Percentiles rank a stretch among this genome's conserved stretches.
phyloP scores from a whole-genome alignment of 2,797 vertebrate species.

The Bradypodion ventrale region DNA sequence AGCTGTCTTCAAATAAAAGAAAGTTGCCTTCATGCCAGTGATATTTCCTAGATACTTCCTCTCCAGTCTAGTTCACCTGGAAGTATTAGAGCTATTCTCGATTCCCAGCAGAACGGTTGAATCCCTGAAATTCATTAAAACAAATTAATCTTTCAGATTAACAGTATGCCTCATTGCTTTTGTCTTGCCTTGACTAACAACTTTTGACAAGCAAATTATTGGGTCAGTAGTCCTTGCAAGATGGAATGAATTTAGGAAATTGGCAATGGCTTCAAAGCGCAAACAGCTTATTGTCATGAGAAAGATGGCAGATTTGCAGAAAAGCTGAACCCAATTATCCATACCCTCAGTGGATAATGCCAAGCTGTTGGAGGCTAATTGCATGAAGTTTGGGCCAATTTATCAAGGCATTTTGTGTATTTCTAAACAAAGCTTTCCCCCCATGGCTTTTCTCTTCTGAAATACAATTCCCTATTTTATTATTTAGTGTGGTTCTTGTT shows the following conservation, averaged over 20 bases:
- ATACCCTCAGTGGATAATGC: conserved; percentile 67
- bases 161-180: conserved; percentile 58
- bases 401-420: conserved; percentile 63
- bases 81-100: conserved; percentile 27
- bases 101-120: conserved; percentile 18
- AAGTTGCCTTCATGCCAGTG: neutral
- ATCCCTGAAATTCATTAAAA: conserved; percentile 57
- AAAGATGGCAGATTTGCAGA: conserved; percentile 63
- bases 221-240: conserved; percentile 64
- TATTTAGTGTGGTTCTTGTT: conserved; percentile 62
- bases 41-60: neutral
- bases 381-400: conserved; percentile 66
- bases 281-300: conserved; percentile 68
- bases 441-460: conserved; percentile 52
- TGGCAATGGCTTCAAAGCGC: conserved; percentile 57
- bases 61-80: neutral
- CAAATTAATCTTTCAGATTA: conserved; percentile 66
- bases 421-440: conserved; percentile 64
- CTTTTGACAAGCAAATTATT: conserved; percentile 73
- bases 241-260: conserved; percentile 49
- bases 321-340: conserved; percentile 72
- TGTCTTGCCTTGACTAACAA: conserved; percentile 63
- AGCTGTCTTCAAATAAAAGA: neutral
- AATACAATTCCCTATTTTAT: conserved; percentile 54
- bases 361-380: conserved; percentile 72